A percentile compares a stretch with the other conserved stretches of the same genome.
These are phyloP conservation scores for Elephas maximus DNA, from an alignment of 2,113 vertebrate genomes.

Conservation along the genomic window DNA sequence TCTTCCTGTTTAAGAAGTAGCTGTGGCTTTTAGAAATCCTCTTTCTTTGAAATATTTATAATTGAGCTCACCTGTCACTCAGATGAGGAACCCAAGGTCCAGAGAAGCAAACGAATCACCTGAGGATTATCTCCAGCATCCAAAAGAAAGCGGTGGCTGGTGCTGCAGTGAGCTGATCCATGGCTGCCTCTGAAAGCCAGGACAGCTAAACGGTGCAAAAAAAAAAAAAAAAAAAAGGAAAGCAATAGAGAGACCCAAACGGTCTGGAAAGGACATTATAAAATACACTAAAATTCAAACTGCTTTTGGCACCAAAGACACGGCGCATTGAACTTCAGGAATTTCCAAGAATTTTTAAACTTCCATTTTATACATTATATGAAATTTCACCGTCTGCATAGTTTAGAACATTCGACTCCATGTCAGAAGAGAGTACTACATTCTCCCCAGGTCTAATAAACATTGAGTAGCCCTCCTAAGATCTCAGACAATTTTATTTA, in stretches of 20 bases:
- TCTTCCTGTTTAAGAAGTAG: constrained; percentile 24
- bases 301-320: neutral
- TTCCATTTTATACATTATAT: neutral
- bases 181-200: neutral
- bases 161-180: no score
- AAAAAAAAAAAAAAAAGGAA: neutral
- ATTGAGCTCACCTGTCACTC: neutral
- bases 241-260: neutral
- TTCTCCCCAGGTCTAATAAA: constrained; percentile 25
- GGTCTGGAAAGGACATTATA: neutral
- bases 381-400: neutral
- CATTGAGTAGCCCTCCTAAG: neutral
- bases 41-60: constrained; percentile 29
- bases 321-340: neutral
- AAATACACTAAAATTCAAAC: neutral
- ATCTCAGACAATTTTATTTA: neutral
- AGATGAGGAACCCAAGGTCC: constrained; percentile 7
- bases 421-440: neutral
- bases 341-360: neutral
- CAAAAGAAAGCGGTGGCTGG: fast-evolving
- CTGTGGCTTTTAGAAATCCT: neutral
- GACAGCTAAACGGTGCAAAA: neutral
- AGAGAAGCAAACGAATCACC: neutral
- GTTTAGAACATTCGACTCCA: neutral
- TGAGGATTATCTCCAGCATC: neutral